Conservation (phyloP, 1,140 invertebrate species). For the Neotoxoptera formosana region DNA sequence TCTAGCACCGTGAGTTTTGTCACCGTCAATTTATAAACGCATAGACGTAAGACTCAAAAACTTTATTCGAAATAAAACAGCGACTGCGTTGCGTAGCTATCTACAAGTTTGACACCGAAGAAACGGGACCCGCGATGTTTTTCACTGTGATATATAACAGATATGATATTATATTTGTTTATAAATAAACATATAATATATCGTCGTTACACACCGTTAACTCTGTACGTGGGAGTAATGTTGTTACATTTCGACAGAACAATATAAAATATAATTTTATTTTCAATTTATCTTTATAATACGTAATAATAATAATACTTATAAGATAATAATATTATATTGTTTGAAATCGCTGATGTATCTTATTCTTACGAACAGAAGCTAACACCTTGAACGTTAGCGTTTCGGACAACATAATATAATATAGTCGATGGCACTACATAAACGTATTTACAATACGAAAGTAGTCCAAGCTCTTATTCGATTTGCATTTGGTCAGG, state of each 20-base stretch:
- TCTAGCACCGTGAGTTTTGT: neutral
- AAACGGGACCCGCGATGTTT: neutral
- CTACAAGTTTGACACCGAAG: neutral
- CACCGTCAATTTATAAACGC: neutral
- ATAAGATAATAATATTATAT: neutral
- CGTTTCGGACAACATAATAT: neutral
- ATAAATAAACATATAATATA: neutral
- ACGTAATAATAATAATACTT: neutral
- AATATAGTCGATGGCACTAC: neutral
- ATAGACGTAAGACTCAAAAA: neutral
- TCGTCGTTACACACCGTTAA: neutral
- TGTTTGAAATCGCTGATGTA: neutral
- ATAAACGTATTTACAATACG: neutral
- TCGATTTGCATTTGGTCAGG: neutral
- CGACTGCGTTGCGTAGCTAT: neutral
- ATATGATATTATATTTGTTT: neutral
- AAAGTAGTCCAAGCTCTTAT: neutral
- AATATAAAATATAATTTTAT: neutral
- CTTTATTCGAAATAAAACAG: neutral
- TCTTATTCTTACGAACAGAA: neutral
- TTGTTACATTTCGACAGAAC: conserved; percentile 10
- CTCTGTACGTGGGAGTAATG: neutral
- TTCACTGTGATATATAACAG: neutral
- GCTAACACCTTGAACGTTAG: neutral
- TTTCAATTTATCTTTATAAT: conserved; percentile 6